Evolutionary conservation across 2,888 invertebrate genomes (phyloP), one percentile per base, ranked within the genome.

Genomic region (Dynastes maya): DNA sequence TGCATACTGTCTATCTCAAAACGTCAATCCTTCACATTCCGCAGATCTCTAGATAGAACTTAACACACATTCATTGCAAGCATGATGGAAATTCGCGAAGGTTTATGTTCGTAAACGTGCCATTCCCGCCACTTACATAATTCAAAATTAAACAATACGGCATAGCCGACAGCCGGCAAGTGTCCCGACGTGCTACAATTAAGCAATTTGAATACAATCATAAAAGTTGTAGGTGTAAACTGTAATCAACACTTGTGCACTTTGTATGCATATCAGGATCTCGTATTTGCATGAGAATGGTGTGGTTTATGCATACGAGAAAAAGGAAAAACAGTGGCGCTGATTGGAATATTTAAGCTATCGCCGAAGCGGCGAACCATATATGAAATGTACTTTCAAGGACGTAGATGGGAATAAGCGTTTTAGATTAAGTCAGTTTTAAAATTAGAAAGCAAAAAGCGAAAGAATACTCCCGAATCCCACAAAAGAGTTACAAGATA

Each of bases 121-220:
- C 61, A 27, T 45, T 75, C 45, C 51, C 49, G 51, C 51, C 68
- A 51, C 68, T 68, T 68, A 68, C 22, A 68, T 68, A 53, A 68
- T 68, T 68, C 68, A 32, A 68, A 68, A 68, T 51, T 68, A 49
- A 53, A 67, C 37, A 37, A 45, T 45, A 8, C 16, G 32, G 55
- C 37, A 32, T n/a, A 49, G 63, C 13, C 72, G 72, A 40, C 72
- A 61, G 61, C 72, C 61, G 61, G 45, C 61, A 45, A 63, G 61
- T 61, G 49, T 29, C 61, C 45, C 49, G 63, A 74, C 63, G 63
- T 74, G 32, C 61, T 16, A 72, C 78, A 79, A 77, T 78, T 77
- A 77, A 80, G 72, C 71, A 67, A 61, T 77, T 79, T 55, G 78
- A 74, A 74, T 75, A 37, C 67, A 78, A 78, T 77, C 79, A 79